Conservation (phyloP, 2,113 vertebrate genomes). For the Ceratotherium simum region DNA sequence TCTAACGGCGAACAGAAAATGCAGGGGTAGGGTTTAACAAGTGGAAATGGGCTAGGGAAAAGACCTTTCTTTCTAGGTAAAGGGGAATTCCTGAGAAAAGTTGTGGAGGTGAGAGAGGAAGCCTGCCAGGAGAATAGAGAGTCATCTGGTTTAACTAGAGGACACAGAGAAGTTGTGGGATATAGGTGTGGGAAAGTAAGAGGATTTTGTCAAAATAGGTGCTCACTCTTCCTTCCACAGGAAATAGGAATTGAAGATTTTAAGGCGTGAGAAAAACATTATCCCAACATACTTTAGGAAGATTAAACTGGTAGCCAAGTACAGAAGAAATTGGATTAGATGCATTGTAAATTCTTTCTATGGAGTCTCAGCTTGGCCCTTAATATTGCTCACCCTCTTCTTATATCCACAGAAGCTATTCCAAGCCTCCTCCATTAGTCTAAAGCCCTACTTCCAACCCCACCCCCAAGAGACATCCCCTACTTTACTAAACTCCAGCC, state of each 20-base stretch:
- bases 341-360: not conserved
- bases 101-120: not conserved
- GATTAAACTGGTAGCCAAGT: not conserved
- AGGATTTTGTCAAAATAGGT: not conserved
- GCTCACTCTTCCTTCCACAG: not conserved
- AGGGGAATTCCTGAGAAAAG: not conserved
- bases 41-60: not conserved
- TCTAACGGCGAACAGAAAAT: not conserved
- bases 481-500: not conserved
- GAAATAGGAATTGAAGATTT: not conserved
- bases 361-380: not conserved
- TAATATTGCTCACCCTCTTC: not conserved
- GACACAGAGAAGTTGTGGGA: not conserved
- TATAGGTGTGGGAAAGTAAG: not conserved
- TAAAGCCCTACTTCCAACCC: not conserved
- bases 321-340: not conserved
- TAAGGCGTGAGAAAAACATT: not conserved
- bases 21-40: not conserved
- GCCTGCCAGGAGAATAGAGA: not conserved
- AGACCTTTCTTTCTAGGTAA: not conserved
- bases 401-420: not conserved
- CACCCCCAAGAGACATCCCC: not conserved
- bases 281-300: not conserved
- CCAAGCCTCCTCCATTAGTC: not conserved
- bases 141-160: not conserved